Conservation (phyloP, 1,140 invertebrate species). For the Steinernema feltiae region DNA sequence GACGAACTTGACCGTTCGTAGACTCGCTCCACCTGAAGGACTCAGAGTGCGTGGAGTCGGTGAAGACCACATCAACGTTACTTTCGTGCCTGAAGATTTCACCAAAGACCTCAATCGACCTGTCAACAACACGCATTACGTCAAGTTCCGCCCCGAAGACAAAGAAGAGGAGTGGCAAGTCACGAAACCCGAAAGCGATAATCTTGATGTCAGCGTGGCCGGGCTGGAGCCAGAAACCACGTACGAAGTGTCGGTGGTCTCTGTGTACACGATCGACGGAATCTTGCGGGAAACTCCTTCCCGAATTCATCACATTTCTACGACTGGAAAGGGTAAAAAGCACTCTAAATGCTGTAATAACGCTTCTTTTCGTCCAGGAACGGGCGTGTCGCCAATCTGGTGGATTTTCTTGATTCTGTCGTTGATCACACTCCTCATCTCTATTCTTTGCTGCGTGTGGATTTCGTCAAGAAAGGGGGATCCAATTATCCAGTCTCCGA, state of each 20-base stretch:
- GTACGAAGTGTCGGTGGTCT: constrained; percentile 80
- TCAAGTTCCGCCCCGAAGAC: constrained; percentile 47
- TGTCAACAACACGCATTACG: constrained; percentile 51
- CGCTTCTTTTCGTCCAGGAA: constrained; percentile 7
- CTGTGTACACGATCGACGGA: constrained; percentile 58
- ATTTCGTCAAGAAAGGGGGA: constrained; percentile 81
- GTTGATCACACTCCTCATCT: constrained; percentile 81
- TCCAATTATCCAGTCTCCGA: constrained; percentile 74
- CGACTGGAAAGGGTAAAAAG: constrained; percentile 52
- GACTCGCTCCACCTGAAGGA: constrained; percentile 40
- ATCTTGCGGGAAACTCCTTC: constrained; percentile 42
- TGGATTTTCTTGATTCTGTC: constrained; percentile 82
- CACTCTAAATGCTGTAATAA: not conserved
- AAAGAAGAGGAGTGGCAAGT: constrained; percentile 49
- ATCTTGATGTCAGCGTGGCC: constrained; percentile 66
- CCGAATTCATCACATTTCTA: constrained; percentile 50
- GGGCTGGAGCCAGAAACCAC: constrained; percentile 75
- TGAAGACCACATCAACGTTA: constrained; percentile 55
- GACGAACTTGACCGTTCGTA: constrained; percentile 43
- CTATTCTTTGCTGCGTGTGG: constrained; percentile 72
- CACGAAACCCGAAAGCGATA: constrained; percentile 24
- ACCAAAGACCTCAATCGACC: constrained; percentile 40
- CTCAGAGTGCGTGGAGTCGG: constrained; percentile 44
- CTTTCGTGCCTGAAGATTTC: constrained; percentile 51
- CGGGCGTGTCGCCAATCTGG: constrained; percentile 63